Evolutionary conservation across 2,113 vertebrate species (phyloP).

Genomic region (Sinocyclocheilus grahami): DNA sequence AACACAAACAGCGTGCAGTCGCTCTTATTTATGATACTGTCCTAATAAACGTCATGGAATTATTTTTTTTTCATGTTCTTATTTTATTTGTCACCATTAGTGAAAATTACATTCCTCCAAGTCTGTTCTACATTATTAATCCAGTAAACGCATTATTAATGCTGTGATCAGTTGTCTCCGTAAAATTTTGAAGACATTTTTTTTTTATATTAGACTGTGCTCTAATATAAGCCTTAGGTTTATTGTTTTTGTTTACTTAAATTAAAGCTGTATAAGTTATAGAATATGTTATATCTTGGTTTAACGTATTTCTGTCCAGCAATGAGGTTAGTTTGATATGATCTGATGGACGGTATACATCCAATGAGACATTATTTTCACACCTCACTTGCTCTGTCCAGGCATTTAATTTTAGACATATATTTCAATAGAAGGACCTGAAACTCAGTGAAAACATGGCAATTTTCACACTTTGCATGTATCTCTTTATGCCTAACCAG

Average conservation of each 20-base stretch:
- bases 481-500: constrained; percentile 41
- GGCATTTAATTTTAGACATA: constrained; percentile 6
- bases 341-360: background rate
- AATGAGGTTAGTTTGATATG: background rate
- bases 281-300: background rate
- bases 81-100: background rate
- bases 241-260: too few relatives aligned
- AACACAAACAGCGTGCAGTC: background rate
- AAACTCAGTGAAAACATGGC: constrained; percentile 41
- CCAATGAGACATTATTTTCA: background rate
- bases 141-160: background rate
- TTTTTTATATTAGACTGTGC: too few relatives aligned
- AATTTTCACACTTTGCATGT: constrained; percentile 21
- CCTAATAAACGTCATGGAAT: background rate
- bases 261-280: background rate
- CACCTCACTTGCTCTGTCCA: constrained; percentile 5
- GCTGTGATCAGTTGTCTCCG: background rate
- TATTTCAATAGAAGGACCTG: constrained; percentile 34
- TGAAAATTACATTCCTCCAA: background rate
- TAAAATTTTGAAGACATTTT: background rate
- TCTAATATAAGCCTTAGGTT: background rate
- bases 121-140: background rate
- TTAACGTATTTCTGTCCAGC: background rate
- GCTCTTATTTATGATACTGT: background rate
- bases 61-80: too few relatives aligned